A percentile compares a stretch with the other conserved stretches of the same genome.
Evolutionary conservation across 2,888 invertebrate species (phyloP).

Genomic region (Leucozona laternaria): DNA sequence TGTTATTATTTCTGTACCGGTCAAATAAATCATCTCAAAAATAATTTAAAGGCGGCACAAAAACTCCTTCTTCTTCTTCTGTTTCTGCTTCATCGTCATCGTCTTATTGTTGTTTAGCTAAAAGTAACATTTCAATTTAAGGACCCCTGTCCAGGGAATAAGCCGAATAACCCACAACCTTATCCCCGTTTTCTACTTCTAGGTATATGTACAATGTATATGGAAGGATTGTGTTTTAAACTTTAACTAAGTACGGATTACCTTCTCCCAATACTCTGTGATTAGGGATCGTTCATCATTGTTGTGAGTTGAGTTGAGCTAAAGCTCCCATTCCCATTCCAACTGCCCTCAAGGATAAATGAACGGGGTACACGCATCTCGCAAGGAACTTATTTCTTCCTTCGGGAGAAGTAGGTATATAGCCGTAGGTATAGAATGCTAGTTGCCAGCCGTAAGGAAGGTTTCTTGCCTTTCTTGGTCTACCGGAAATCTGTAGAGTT

Average conservation of each 20-base stretch:
- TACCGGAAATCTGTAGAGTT: slow-evolving; percentile 75
- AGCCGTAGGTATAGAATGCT: no score
- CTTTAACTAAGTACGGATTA: slow-evolving; percentile 75
- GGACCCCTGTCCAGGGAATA: slow-evolving; percentile 57
- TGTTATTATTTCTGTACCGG: slow-evolving; percentile 68
- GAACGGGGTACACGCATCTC: slow-evolving; percentile 72
- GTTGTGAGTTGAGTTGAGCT: slow-evolving; percentile 59
- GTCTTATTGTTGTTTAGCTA: slow-evolving; percentile 42
- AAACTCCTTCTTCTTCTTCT: slow-evolving; percentile 30
- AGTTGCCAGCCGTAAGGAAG: slow-evolving; percentile 57
- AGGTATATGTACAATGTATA: no score
- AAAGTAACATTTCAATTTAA: slow-evolving; percentile 73
- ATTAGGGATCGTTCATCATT: slow-evolving; percentile 75
- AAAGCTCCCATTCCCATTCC: slow-evolving; percentile 32
- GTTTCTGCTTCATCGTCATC: not conserved
- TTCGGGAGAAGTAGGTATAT: slow-evolving; percentile 20
- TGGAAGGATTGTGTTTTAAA: slow-evolving; percentile 71
- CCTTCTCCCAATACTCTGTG: slow-evolving; percentile 74
- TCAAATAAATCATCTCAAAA: slow-evolving; percentile 68
- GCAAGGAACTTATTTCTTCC: slow-evolving; percentile 57
- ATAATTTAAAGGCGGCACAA: slow-evolving; percentile 64
- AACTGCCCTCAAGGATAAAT: slow-evolving; percentile 51
- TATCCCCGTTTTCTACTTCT: not conserved
- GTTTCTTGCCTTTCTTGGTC: slow-evolving; percentile 61
- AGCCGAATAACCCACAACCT: slow-evolving; percentile 4